Evolutionary conservation across 2,113 vertebrate genomes (phyloP), one percentile per base, ranked within the genome.

Genomic region (Trogon melanurus): DNA sequence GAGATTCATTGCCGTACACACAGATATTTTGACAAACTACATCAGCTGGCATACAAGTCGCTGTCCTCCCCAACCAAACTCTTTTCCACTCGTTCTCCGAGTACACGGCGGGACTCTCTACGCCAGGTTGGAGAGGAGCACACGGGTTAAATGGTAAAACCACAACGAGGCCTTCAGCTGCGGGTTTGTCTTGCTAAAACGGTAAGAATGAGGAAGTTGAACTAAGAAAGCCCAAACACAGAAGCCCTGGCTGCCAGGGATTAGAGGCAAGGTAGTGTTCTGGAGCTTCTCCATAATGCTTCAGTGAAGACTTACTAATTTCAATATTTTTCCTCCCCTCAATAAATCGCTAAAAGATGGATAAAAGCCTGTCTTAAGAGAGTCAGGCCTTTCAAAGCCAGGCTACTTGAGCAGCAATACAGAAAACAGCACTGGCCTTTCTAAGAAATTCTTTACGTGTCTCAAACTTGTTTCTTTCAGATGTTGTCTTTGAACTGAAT

Each of bases 1-100:
- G 34, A 93, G 86, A 76, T 96, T 90, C 67, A 96, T 95, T 87
- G 89, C 86, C 11, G 36, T 36, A 89, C 67, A 97, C 62, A 95
- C 44, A 96, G 72, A 95, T 71, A 96, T n/a, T 91, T 65, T 74
- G 84, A 96, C 75, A 94, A 87, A 96, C 79, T 88, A n/a, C 48
- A 72, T 48, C 84, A 86, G 75, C 54, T 95, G 36, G 47, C 88
- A 88, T 13, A 83, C 32, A 79, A 91, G 29, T 19, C 41, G 38
- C 53, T 91, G 26, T 26, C 73, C 58, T 61, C 36, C 61, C 29
- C 70, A 82, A 34, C 1, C 27, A 72, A 89, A 41, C 20, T 66
- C 10, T 85, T 57, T 30, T 66, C 60, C 36, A 5, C 47, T 56
- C 12, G 15, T 72, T 30, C 60, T 72, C 53, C 50, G 32, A 81